Percentiles rank a stretch among this genome's conserved stretches.
Conservation (phyloP, 2,888 invertebrate genomes). For the Melanotus villosus region DNA sequence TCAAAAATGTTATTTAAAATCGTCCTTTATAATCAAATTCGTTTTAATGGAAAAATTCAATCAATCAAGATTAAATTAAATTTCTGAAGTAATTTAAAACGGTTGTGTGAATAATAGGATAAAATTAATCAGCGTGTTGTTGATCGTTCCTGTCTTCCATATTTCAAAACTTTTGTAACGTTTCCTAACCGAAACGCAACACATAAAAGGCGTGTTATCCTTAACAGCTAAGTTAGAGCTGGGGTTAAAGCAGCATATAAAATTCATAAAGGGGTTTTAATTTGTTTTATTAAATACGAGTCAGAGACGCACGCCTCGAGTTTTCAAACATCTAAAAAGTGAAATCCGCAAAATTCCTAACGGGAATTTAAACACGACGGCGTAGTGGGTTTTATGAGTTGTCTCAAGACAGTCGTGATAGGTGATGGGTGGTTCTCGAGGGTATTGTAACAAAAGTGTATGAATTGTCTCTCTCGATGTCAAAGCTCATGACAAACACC, state of each 20-base stretch:
- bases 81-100: conserved; percentile 21
- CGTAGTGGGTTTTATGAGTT: conserved; percentile 9
- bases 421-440: conserved; percentile 32
- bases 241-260: no score
- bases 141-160: background rate
- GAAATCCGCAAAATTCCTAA: conserved; percentile 9
- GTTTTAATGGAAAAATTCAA: conserved; percentile 11
- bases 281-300: no score
- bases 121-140: conserved; percentile 17
- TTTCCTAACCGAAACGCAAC: no score
- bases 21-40: background rate
- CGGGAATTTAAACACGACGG: conserved; percentile 17
- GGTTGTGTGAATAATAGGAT: conserved; percentile 4
- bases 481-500: conserved; percentile 36
- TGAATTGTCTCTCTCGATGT: conserved; percentile 36
- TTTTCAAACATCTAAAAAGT: no score
- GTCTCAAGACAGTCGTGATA: conserved; percentile 25
- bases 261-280: no score
- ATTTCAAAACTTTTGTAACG: background rate
- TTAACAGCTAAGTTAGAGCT: no score
- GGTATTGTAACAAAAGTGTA: conserved; percentile 33
- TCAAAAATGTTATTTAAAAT: background rate
- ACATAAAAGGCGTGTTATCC: no score
- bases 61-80: conserved; percentile 24
- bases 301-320: no score